Evolutionary conservation across 2,888 invertebrate species (phyloP).

Genomic region (Cryptocheilus praepositus): DNA sequence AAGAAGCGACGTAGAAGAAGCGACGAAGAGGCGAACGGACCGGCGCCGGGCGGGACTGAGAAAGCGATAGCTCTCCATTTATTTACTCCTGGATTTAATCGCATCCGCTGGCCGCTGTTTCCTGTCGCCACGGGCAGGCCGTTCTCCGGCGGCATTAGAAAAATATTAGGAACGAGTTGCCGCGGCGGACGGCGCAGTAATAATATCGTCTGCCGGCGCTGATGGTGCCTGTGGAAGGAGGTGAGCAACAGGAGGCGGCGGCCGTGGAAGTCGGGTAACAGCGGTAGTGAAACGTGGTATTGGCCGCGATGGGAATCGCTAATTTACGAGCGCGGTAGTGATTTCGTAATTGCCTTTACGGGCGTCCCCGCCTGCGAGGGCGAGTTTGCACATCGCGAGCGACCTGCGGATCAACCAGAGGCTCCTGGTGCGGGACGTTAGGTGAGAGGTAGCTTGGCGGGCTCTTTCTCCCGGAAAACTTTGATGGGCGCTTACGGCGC

Average conservation of each 20-base stretch:
- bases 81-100: constrained; percentile 51
- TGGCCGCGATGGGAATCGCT: constrained; percentile 24
- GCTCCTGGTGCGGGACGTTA: too few relatives aligned
- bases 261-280: constrained; percentile 11
- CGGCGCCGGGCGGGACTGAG: constrained; percentile 4
- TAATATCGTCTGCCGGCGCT: constrained; percentile 24
- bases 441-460: too few relatives aligned
- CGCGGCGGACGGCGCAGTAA: constrained; percentile 23
- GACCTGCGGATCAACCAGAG: too few relatives aligned
- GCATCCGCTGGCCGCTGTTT: constrained; percentile 50
- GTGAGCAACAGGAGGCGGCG: too few relatives aligned
- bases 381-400: too few relatives aligned
- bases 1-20: neutral
- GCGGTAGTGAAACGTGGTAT: too few relatives aligned
- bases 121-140: constrained; percentile 42
- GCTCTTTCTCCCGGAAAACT: too few relatives aligned
- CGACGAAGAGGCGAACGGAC: constrained; percentile 8
- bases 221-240: constrained; percentile 26
- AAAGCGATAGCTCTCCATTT: constrained; percentile 33
- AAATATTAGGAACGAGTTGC: constrained; percentile 23
- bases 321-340: constrained; percentile 27
- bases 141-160: constrained; percentile 30
- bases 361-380: neutral
- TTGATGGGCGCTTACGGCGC: too few relatives aligned
- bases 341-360: constrained; percentile 24